Percentiles rank a stretch among this genome's conserved stretches.
Conservation (phyloP, 2,797 vertebrate species). For the Microctenopoma lineatum region DNA sequence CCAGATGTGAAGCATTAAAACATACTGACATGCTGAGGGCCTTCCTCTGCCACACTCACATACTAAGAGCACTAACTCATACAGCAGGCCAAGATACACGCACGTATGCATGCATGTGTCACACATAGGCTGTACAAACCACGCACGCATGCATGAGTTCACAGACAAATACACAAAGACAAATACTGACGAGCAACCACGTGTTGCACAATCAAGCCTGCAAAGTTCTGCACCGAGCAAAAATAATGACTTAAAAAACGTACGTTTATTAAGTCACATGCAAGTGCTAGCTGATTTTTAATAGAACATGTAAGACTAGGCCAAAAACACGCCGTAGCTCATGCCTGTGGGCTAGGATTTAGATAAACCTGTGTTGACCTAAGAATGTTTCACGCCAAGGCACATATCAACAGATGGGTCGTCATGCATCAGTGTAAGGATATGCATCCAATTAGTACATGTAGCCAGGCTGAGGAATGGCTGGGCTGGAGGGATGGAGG, state of each 20-base stretch:
- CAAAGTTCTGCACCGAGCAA: constrained; percentile 39
- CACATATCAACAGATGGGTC: constrained; percentile 70
- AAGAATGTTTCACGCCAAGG: constrained; percentile 46
- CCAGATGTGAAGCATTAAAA: constrained; percentile 89
- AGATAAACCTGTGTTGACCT: constrained; percentile 51
- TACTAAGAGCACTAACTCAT: constrained; percentile 77
- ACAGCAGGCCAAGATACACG: constrained; percentile 63
- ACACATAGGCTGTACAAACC: constrained; percentile 47
- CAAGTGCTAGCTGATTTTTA: constrained; percentile 22
- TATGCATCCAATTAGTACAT: constrained; percentile 77
- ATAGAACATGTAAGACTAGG: constrained; percentile 40
- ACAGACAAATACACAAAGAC: constrained; percentile 41
- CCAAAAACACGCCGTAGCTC: constrained; percentile 19
- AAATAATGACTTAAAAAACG: constrained; percentile 32
- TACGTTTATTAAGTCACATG: constrained; percentile 28
- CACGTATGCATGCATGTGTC: constrained; percentile 47
- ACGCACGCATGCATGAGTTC: constrained; percentile 37
- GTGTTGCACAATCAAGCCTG: constrained; percentile 47
- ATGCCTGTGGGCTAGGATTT: constrained; percentile 23
- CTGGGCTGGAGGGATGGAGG: constrained; percentile 45
- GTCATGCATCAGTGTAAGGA: constrained; percentile 69
- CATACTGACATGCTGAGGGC: constrained; percentile 84
- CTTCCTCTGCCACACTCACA: constrained; percentile 80
- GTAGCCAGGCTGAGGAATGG: constrained; percentile 49
- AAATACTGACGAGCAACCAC: constrained; percentile 37